A percentile compares a stretch with the other conserved stretches of the same genome.
These are phyloP conservation scores for Sialia sialis DNA, from an alignment of 2,113 vertebrate species.

Conservation along the genomic window DNA sequence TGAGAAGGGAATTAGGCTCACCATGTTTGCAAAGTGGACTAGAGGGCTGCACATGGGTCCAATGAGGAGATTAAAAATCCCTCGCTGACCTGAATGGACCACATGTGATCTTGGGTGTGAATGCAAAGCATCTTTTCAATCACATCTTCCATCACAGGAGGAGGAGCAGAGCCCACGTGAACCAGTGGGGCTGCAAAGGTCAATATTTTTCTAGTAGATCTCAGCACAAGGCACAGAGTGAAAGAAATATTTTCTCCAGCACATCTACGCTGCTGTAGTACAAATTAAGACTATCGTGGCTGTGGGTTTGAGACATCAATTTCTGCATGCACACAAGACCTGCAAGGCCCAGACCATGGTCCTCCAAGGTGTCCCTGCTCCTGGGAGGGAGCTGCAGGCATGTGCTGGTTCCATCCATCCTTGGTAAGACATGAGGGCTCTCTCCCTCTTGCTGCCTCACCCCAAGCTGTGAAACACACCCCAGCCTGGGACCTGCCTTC, in stretches of 20 bases:
- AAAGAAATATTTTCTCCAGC: not conserved
- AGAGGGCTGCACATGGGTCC: not conserved
- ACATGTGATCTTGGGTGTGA: not conserved
- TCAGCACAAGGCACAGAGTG: not conserved
- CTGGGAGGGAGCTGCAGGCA: accelerated
- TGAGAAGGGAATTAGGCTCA: not conserved
- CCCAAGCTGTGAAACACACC: accelerated
- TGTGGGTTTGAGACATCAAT: not conserved
- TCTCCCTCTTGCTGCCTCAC: not conserved
- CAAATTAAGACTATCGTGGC: not conserved
- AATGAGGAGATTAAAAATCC: not conserved
- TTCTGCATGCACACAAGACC: not conserved
- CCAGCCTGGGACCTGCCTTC: not conserved
- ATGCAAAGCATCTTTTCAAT: not conserved
- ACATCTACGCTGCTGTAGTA: accelerated
- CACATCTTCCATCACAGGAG: not conserved
- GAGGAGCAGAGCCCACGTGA: not conserved
- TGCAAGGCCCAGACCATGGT: accelerated
- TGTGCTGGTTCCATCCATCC: not conserved
- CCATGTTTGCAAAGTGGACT: not conserved
- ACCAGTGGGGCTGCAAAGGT: not conserved
- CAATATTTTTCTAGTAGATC: not conserved
- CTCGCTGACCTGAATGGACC: not conserved
- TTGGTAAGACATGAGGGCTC: accelerated
- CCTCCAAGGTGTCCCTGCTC: not conserved